phyloP scores from a whole-genome alignment of 1,140 invertebrate species.

The Nomia melanderi region DNA sequence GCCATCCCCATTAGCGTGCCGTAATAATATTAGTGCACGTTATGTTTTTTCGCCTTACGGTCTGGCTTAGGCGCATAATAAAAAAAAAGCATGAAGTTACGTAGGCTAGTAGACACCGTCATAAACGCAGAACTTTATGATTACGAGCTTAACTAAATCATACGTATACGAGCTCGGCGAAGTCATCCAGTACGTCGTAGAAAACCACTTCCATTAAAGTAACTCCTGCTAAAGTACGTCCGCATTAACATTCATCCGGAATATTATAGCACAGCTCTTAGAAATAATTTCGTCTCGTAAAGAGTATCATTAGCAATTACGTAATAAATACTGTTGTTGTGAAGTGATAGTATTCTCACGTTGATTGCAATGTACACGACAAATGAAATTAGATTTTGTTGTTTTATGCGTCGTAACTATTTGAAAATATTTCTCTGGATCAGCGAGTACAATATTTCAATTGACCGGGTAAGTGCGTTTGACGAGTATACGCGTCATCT shows the following conservation, averaged over 20 bases:
- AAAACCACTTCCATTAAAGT: conserved; percentile 50
- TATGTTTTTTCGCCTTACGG: conserved; percentile 16
- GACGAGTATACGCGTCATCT: no score
- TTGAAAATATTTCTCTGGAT: no score
- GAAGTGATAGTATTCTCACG: not conserved
- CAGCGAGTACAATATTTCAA: no score
- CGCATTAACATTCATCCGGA: conserved; percentile 25
- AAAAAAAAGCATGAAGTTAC: not conserved
- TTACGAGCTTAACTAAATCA: conserved; percentile 48
- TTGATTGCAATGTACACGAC: no score
- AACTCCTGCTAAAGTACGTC: conserved; percentile 32
- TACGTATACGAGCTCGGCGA: conserved; percentile 25
- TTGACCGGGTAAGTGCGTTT: no score
- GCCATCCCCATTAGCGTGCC: conserved; percentile 20
- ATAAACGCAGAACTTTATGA: conserved; percentile 54
- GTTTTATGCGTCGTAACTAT: no score
- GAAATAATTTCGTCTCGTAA: conserved; percentile 21
- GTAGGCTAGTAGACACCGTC: conserved; percentile 19
- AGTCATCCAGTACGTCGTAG: conserved; percentile 28
- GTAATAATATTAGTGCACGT: conserved; percentile 17
- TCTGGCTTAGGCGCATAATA: not conserved
- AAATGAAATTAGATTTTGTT: not conserved
- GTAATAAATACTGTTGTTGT: not conserved
- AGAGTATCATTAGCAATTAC: not conserved
- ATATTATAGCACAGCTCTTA: not conserved